A percentile compares a stretch with the other conserved stretches of the same genome.
These are phyloP conservation scores for Andrena dorsata DNA, from an alignment of 2,888 invertebrate genomes.

Conservation along the genomic window DNA sequence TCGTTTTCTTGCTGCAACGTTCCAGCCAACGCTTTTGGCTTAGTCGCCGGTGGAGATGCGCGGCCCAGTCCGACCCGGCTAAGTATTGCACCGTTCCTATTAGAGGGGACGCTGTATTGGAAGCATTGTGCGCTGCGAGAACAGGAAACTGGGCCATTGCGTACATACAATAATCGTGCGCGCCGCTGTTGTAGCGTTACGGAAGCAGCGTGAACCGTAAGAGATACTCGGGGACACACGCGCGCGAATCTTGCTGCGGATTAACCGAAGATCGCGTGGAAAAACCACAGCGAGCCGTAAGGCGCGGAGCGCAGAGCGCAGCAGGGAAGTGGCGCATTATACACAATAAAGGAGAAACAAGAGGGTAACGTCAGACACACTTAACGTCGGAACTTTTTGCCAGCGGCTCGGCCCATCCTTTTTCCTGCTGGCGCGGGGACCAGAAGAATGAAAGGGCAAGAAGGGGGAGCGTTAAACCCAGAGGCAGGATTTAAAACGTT, in stretches of 20 bases:
- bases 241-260: constrained; percentile 5
- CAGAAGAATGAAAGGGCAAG: constrained; percentile 41
- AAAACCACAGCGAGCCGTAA: background rate
- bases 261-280: background rate
- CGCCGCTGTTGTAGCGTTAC: background rate
- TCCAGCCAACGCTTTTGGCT: constrained; percentile 48
- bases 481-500: constrained; percentile 71
- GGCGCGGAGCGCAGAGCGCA: background rate
- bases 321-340: constrained; percentile 68
- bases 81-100: constrained; percentile 48
- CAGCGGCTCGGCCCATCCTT: constrained; percentile 57
- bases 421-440: constrained; percentile 51
- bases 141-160: constrained; percentile 26
- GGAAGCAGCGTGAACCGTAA: too few species aligned
- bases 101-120: constrained; percentile 19
- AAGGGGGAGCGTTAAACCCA: constrained; percentile 54
- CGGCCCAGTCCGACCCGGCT: constrained; percentile 43
- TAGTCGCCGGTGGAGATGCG: constrained; percentile 26
- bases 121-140: constrained; percentile 28
- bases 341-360: constrained; percentile 71
- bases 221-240: background rate
- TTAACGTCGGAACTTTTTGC: constrained; percentile 72
- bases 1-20: constrained; percentile 34
- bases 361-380: constrained; percentile 73
- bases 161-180: constrained; percentile 26